Base-by-base conservation (phyloP, 92 coral and sea anemone genomes). In the Phymanthus crucifer region DNA sequence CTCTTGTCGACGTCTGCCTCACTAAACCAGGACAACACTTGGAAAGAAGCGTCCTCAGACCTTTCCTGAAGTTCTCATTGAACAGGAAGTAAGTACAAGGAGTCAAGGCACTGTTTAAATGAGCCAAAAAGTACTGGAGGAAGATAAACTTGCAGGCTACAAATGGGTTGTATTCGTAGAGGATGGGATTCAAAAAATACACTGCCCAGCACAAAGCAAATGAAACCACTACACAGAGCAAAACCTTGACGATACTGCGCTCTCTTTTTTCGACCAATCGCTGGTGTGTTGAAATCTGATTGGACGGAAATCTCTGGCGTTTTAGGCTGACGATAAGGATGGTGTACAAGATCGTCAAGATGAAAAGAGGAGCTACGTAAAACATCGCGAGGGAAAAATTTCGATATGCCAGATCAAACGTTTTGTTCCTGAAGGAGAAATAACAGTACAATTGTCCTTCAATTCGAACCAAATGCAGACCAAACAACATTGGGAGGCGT, bases 51-150 rank as follows among this genome's bases (percentile, higher is more conserved):
- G 52, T 37, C 58, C 57, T 36, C 34, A 73, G 29, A 37, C 77
- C 77, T 29, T 45, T 73, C 58, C 57, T 37, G 52, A 73, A 73
- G 33, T 73, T 73, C 50, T 36, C 77, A 43, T 73, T 73, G 50
- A 73, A 43, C 12, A 45, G 3, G 32, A 73, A 57, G 29, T 57
- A 57, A 10, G 66, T 57, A 32, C 88, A 83, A 9, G 95, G 95
- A 65, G 85, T 91, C 29, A 91, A 36, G 32, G 88, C 92, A 36
- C 92, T 85, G 79, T 84, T 82, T 27, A 67, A 57, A 66, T 88
- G 89, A 0, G 85, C 86, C 29, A 88, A 64, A 48, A 84, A 77
- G 45, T 67, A 73, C 16, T 76, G 75, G 4, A 83, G 65, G 43
- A 83, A 77, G 17, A 14, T 27, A 54, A 88, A 45, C 33, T 27